Percentiles rank a stretch among this genome's conserved stretches.
Evolutionary conservation across 2,888 invertebrate genomes (phyloP).

Genomic region (Spodoptera exigua): DNA sequence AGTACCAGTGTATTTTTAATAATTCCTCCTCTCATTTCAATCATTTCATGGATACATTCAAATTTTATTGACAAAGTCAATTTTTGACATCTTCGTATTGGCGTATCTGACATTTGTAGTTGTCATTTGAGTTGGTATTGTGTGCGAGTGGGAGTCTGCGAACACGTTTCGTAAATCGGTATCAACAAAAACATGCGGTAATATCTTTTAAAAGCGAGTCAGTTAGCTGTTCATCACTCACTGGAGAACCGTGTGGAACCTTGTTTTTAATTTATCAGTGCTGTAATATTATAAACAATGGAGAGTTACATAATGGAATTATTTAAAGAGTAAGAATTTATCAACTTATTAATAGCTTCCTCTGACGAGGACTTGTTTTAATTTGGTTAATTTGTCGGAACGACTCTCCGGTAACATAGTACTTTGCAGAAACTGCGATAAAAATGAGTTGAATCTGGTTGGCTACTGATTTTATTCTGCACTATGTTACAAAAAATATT

Average conservation of each 20-base stretch:
- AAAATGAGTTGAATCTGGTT: neutral
- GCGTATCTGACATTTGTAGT: constrained; percentile 9
- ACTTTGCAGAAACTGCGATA: constrained; percentile 1
- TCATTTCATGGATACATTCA: constrained; percentile 19
- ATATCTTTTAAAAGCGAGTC: constrained; percentile 53
- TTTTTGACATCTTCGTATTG: constrained; percentile 26
- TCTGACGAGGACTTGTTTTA: constrained; percentile 55
- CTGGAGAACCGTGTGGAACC: constrained; percentile 14
- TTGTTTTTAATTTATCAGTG: constrained; percentile 29
- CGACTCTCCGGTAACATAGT: constrained; percentile 6
- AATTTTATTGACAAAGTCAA: constrained; percentile 18
- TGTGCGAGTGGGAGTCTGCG: constrained; percentile 28
- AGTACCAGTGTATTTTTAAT: no score
- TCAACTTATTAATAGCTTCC: constrained; percentile 63
- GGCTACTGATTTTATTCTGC: neutral
- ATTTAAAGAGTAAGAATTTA: constrained; percentile 71
- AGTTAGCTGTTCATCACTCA: constrained; percentile 8
- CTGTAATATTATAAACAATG: constrained; percentile 51
- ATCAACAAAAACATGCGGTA: constrained; percentile 76
- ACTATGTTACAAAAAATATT: constrained; percentile 7
- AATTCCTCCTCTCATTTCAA: no score
- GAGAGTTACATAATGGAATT: constrained; percentile 80
- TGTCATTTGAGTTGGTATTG: constrained; percentile 28
- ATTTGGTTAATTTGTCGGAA: constrained; percentile 63
- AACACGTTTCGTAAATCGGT: constrained; percentile 55